phyloP scores from a whole-genome alignment of 1,140 invertebrate genomes.

The Argopecten irradians region DNA sequence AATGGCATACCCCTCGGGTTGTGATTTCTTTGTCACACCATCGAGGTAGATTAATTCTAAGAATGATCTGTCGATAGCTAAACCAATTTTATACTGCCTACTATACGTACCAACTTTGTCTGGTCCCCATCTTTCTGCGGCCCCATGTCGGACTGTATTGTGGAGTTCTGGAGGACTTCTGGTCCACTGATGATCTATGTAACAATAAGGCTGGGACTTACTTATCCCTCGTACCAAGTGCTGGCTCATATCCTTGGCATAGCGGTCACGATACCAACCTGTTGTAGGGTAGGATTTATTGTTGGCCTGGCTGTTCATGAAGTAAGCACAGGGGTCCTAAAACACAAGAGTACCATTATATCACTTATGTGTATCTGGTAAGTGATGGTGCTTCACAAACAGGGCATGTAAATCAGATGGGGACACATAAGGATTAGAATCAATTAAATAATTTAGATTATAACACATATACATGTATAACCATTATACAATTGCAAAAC shows the following conservation, averaged over 20 bases:
- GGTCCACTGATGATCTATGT: constrained; percentile 68
- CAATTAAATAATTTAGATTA: too few species aligned
- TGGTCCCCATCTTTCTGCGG: constrained; percentile 72
- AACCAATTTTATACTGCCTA: background rate
- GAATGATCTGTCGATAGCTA: background rate
- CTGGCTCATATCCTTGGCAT: constrained; percentile 69
- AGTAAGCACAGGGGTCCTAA: constrained; percentile 62
- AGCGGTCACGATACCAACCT: constrained; percentile 65
- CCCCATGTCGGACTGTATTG: constrained; percentile 67
- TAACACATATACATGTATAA: too few species aligned
- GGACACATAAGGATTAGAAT: too few species aligned
- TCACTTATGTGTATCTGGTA: constrained; percentile 3
- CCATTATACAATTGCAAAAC: too few species aligned
- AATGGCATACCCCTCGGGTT: background rate
- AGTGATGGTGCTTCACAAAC: background rate
- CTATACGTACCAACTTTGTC: constrained; percentile 70
- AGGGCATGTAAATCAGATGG: too few species aligned
- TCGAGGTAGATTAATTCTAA: background rate
- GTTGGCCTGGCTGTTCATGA: constrained; percentile 53
- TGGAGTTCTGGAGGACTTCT: constrained; percentile 65
- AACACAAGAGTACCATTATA: constrained; percentile 19
- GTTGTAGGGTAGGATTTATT: constrained; percentile 60
- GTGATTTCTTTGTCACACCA: too few species aligned
- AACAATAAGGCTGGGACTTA: constrained; percentile 67
- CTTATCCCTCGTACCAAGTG: constrained; percentile 66